A percentile compares a stretch with the other conserved stretches of the same genome.
Conservation (phyloP, 2,113 vertebrate genomes). For the Phyllostomus discolor region DNA sequence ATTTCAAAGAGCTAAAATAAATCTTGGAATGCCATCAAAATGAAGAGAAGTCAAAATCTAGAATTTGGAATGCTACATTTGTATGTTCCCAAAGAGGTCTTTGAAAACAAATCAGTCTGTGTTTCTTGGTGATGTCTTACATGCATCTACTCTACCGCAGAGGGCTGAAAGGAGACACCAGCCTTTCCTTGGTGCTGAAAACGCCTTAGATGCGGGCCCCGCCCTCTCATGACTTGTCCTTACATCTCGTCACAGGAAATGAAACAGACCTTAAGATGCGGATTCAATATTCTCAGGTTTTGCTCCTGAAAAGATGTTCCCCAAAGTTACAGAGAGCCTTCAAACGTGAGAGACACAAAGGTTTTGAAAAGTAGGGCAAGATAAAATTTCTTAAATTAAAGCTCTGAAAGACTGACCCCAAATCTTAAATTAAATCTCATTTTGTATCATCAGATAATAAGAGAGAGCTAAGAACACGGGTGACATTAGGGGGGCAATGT, state of each 20-base stretch:
- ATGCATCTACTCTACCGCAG: not conserved
- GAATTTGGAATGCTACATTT: slow-evolving; percentile 1
- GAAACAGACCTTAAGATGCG: not conserved
- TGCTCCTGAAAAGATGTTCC: not conserved
- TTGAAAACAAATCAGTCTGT: not conserved
- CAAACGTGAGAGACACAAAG: not conserved
- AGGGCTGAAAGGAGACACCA: not conserved
- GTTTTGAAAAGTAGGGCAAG: slow-evolving; percentile 19
- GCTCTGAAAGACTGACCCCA: not conserved
- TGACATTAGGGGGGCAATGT: not conserved
- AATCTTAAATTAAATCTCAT: slow-evolving; percentile 56
- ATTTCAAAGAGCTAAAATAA: slow-evolving; percentile 11
- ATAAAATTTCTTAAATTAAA: slow-evolving; percentile 49
- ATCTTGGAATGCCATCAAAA: not conserved
- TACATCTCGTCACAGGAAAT: slow-evolving; percentile 19
- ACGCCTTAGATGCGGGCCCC: not conserved
- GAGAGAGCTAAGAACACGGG: not conserved
- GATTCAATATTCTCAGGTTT: slow-evolving; percentile 27
- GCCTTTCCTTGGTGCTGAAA: not conserved
- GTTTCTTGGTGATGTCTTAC: not conserved
- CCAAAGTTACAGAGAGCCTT: not conserved
- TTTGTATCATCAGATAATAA: slow-evolving; percentile 23
- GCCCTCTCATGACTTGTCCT: not conserved
- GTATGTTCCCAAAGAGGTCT: not conserved
- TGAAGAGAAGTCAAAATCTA: slow-evolving; percentile 7